A percentile compares a stretch with the other conserved stretches of the same genome.
These are phyloP conservation scores for Bubo bubo DNA, from an alignment of 2,113 vertebrate species.

Conservation along the genomic window DNA sequence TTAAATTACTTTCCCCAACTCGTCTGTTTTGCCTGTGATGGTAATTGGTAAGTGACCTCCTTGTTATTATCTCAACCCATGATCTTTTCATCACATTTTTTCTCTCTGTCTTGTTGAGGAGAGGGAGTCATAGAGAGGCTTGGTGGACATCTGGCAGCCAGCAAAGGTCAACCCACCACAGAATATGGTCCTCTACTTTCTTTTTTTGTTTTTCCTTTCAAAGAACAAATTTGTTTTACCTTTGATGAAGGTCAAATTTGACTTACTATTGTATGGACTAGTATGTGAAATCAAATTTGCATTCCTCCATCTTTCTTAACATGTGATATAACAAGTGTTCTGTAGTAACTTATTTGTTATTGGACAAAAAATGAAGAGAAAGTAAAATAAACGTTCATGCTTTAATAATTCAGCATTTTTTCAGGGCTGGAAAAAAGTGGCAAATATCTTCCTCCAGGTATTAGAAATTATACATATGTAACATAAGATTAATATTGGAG, in stretches of 20 bases:
- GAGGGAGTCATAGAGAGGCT: not conserved
- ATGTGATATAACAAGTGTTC: not conserved
- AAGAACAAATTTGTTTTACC: not conserved
- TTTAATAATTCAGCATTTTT: not conserved
- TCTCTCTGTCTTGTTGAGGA: not conserved
- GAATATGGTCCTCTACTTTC: not conserved
- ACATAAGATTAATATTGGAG: not conserved
- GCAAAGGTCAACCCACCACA: fast-evolving
- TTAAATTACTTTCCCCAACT: not conserved
- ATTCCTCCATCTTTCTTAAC: not conserved
- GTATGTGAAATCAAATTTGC: not conserved
- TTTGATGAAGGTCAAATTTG: not conserved
- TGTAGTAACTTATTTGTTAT: not conserved
- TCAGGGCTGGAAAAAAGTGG: not conserved
- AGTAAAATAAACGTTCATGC: not conserved
- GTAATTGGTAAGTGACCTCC: not conserved
- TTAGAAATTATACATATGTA: not conserved
- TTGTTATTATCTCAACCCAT: not conserved
- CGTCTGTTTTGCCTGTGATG: not conserved
- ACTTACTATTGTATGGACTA: not conserved
- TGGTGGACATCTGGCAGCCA: not conserved
- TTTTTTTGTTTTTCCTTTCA: not conserved
- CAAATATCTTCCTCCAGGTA: not conserved
- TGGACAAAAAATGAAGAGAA: not conserved
- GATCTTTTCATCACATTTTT: not conserved